Evolutionary conservation across 2,888 invertebrate genomes (phyloP).

Genomic region (Perizoma flavofasciatum): DNA sequence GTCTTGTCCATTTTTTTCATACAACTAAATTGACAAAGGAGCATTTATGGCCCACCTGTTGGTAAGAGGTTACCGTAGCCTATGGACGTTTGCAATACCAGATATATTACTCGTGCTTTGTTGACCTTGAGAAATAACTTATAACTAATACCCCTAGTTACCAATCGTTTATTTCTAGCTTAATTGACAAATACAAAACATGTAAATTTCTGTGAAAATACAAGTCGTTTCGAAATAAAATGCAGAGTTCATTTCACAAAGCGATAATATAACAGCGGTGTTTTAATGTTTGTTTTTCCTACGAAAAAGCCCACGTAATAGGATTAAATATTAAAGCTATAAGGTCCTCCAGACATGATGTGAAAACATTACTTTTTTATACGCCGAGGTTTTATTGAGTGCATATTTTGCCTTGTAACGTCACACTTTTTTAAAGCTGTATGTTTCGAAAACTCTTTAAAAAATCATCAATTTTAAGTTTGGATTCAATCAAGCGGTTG

Average conservation of each 20-base stretch:
- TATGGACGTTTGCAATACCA: conserved; percentile 22
- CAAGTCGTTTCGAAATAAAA: conserved; percentile 26
- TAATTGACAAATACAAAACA: too few species aligned
- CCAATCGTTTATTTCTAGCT: too few species aligned
- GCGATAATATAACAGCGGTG: conserved; percentile 20
- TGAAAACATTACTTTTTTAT: conserved; percentile 33
- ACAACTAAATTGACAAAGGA: too few species aligned
- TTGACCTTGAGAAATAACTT: too few species aligned
- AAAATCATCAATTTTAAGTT: conserved; percentile 1
- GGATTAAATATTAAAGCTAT: conserved; percentile 36
- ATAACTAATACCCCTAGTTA: too few species aligned
- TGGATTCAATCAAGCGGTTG: conserved; percentile 9
- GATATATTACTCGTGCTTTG: too few species aligned
- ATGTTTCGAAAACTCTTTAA: conserved; percentile 9
- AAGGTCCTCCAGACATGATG: conserved; percentile 21
- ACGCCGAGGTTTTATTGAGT: conserved; percentile 29
- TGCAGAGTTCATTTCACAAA: conserved; percentile 32
- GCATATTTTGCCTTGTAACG: conserved; percentile 18
- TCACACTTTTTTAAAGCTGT: conserved; percentile 23
- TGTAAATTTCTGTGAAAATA: conserved; percentile 13
- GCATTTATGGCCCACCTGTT: too few species aligned
- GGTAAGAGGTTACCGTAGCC: neutral
- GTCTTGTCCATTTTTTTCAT: too few species aligned
- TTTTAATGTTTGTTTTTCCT: conserved; percentile 1
- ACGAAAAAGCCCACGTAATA: conserved; percentile 23